These are phyloP conservation scores for Microplitis mediator DNA, from an alignment of 1,140 invertebrate species.

Conservation along the genomic window DNA sequence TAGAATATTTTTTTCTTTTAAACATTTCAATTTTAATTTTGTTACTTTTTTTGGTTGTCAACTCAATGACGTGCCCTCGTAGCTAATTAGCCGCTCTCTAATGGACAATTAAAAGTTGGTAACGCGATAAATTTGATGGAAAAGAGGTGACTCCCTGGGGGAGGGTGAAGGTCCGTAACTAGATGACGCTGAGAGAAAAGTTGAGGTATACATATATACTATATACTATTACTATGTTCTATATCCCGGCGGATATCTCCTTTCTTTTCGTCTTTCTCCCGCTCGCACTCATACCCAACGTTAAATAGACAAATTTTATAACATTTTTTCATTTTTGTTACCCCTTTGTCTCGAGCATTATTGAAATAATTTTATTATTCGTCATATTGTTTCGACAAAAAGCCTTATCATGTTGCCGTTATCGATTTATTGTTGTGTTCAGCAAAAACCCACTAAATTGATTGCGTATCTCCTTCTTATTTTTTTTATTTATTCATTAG, in stretches of 20 bases:
- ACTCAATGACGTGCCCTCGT: slow-evolving; percentile 12
- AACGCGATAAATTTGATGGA: slow-evolving; percentile 44
- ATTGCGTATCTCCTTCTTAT: too few relatives aligned
- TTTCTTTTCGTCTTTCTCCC: neutral
- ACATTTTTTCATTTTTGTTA: neutral
- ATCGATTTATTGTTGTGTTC: too few relatives aligned
- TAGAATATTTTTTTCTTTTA: neutral
- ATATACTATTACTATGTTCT: neutral
- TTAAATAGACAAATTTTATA: neutral
- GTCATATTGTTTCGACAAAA: too few relatives aligned
- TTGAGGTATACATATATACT: neutral
- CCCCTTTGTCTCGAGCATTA: too few relatives aligned
- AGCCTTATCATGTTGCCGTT: too few relatives aligned
- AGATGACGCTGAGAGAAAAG: slow-evolving; percentile 27
- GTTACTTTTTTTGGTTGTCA: neutral
- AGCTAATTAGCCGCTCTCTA: slow-evolving; percentile 31
- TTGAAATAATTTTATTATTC: too few relatives aligned
- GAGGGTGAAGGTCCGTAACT: neutral
- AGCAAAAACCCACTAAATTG: too few relatives aligned
- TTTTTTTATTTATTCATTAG: too few relatives aligned
- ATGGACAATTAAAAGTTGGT: slow-evolving; percentile 46
- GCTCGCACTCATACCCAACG: too few relatives aligned
- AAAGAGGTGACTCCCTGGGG: slow-evolving; percentile 26
- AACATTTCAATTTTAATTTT: neutral
- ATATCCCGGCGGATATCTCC: neutral